Conservation (phyloP, 2,888 invertebrate genomes). For the Folsomia manolachei region DNA sequence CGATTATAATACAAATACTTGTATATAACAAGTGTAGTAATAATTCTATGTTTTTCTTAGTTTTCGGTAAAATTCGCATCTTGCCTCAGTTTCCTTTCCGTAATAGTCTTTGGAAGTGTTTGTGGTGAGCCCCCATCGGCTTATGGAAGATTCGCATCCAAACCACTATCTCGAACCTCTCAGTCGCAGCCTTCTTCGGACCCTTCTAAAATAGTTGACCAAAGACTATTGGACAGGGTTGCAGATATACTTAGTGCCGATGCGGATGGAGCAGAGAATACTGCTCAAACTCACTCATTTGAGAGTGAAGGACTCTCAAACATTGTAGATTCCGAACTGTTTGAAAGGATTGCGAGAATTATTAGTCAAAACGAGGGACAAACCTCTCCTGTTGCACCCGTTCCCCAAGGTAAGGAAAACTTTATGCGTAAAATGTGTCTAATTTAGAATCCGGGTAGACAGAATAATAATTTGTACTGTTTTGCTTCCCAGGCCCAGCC, state of each 20-base stretch:
- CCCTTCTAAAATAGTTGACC: slow-evolving; percentile 23
- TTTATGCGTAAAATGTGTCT: slow-evolving; percentile 17
- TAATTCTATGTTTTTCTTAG: neutral
- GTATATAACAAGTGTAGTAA: no score
- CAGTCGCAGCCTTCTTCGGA: neutral
- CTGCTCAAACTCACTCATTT: slow-evolving; percentile 13
- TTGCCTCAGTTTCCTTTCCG: neutral
- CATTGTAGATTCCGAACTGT: slow-evolving; percentile 32
- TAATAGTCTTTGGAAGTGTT: neutral
- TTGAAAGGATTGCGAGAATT: slow-evolving; percentile 35
- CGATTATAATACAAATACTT: no score
- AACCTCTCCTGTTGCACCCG: slow-evolving; percentile 10
- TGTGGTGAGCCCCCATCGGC: slow-evolving; percentile 4
- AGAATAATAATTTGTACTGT: no score
- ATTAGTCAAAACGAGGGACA: slow-evolving; percentile 32
- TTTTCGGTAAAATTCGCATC: neutral
- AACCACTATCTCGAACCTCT: neutral
- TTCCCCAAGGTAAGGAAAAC: slow-evolving; percentile 15
- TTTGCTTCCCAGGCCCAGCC: slow-evolving; percentile 14
- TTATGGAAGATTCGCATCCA: neutral
- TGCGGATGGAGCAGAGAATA: slow-evolving; percentile 26
- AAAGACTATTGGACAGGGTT: slow-evolving; percentile 30
- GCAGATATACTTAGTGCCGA: slow-evolving; percentile 33
- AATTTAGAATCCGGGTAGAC: no score
- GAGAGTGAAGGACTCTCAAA: slow-evolving; percentile 26